phyloP scores from a whole-genome alignment of 2,888 invertebrate species.

The Plutella xylostella region DNA sequence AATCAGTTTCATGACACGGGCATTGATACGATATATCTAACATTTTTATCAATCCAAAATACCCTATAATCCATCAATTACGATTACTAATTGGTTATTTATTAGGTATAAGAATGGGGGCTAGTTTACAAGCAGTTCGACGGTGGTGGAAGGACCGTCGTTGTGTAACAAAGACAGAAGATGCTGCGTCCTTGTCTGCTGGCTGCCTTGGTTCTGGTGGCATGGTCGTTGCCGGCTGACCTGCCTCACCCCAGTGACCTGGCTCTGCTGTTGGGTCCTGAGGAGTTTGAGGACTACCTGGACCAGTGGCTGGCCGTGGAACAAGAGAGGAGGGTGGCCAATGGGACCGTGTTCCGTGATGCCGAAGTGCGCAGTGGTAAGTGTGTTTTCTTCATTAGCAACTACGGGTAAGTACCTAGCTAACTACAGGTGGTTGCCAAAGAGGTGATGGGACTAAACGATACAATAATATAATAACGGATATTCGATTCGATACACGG shows the following conservation, averaged over 20 bases:
- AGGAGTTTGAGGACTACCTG: constrained; percentile 58
- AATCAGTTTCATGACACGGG: too few relatives aligned
- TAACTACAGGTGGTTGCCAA: neutral
- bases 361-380: constrained; percentile 35
- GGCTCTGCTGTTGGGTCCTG: constrained; percentile 44
- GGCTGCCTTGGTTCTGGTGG: constrained; percentile 1
- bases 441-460: neutral
- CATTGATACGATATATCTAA: too few relatives aligned
- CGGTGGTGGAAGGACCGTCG: too few relatives aligned
- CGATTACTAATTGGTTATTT: too few relatives aligned
- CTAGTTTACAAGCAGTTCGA: too few relatives aligned
- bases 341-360: constrained; percentile 25
- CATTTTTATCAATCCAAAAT: too few relatives aligned
- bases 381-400: neutral
- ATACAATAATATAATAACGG: neutral
- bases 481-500: neutral
- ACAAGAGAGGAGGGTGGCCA: constrained; percentile 28
- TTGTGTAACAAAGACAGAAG: neutral
- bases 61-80: too few relatives aligned
- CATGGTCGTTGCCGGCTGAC: constrained; percentile 5
- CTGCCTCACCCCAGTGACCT: constrained; percentile 43
- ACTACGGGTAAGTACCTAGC: neutral
- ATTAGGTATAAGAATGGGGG: too few relatives aligned
- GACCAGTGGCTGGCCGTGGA: constrained; percentile 47
- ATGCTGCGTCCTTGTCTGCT: neutral